These are phyloP conservation scores for Clunio marinus DNA, from an alignment of 2,888 invertebrate genomes.

Conservation along the genomic window DNA sequence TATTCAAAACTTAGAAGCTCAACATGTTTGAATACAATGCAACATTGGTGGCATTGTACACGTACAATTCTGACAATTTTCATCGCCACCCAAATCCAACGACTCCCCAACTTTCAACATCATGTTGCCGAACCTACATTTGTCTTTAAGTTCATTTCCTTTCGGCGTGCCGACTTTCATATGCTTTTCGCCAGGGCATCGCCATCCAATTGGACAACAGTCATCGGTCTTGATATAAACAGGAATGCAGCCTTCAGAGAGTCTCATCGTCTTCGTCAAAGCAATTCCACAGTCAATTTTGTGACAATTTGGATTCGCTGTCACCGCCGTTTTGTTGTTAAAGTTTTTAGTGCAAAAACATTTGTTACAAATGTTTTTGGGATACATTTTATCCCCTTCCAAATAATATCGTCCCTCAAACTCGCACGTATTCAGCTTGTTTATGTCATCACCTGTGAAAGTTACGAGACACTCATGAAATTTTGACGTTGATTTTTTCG, in stretches of 20 bases:
- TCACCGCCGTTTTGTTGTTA: constrained; percentile 35
- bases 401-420: constrained; percentile 40
- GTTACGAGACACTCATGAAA: neutral
- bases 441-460: constrained; percentile 20
- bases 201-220: constrained; percentile 43
- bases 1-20: neutral
- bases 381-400: constrained; percentile 42
- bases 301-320: constrained; percentile 41
- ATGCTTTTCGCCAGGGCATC: constrained; percentile 40
- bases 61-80: constrained; percentile 45
- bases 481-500: neutral
- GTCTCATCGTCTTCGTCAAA: constrained; percentile 41
- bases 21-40: constrained; percentile 19
- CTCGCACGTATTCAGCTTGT: constrained; percentile 40
- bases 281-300: constrained; percentile 42
- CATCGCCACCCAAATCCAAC: constrained; percentile 49
- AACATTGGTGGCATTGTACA: constrained; percentile 13
- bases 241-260: constrained; percentile 42
- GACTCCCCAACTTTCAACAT: constrained; percentile 53
- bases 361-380: constrained; percentile 36
- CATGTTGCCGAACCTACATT: constrained; percentile 52
- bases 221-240: constrained; percentile 41
- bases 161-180: neutral
- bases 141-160: neutral
- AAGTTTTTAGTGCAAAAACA: constrained; percentile 40